phyloP scores from a whole-genome alignment of 2,113 vertebrate species.

The Aegotheles bennettii region DNA sequence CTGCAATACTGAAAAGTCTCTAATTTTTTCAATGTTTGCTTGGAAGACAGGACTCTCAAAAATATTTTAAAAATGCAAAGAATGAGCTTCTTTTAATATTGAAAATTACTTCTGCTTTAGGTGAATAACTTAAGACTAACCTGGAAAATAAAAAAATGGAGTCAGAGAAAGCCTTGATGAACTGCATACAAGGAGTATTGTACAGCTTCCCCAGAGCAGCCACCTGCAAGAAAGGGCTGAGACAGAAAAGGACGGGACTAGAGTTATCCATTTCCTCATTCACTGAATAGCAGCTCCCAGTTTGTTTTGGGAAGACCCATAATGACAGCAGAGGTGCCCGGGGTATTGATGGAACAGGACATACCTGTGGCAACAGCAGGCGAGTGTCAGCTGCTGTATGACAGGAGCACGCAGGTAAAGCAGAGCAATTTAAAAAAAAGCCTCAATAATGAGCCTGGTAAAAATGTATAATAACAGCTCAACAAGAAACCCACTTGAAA shows the following conservation, averaged over 20 bases:
- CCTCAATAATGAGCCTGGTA: not conserved
- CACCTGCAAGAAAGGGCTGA: not conserved
- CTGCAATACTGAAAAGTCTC: not conserved
- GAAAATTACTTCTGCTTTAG: not conserved
- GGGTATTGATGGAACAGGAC: not conserved
- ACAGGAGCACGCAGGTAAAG: not conserved
- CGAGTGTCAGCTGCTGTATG: not conserved
- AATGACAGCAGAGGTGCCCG: not conserved
- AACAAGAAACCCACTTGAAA: slow-evolving; percentile 1
- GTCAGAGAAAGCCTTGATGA: not conserved
- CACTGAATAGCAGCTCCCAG: not conserved
- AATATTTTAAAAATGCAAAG: not conserved
- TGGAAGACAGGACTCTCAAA: not conserved
- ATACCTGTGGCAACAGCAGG: not conserved
- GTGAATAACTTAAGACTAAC: not conserved
- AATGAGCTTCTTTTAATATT: not conserved
- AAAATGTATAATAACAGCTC: not conserved
- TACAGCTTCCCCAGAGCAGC: not conserved
- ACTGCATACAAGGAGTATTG: not conserved
- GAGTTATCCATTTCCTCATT: not conserved
- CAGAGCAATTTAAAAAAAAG: not conserved
- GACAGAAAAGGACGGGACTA: not conserved
- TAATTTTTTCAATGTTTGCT: not conserved
- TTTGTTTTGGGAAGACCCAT: not conserved
- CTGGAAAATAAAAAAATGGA: not conserved